Base-by-base conservation (phyloP, 2,888 invertebrate genomes). In the Ferrisia virgata region DNA sequence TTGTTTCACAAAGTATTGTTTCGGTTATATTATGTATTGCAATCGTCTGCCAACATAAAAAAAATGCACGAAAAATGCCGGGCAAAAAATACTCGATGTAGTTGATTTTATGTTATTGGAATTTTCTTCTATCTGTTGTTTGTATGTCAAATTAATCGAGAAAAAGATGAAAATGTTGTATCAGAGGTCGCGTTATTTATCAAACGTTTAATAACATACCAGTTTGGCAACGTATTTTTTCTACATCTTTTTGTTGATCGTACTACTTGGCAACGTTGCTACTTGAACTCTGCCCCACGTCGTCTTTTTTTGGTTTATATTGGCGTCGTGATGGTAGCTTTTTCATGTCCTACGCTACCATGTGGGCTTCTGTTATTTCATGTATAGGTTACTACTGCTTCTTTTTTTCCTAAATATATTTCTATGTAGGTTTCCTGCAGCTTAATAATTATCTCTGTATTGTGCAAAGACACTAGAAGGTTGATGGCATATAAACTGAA, bases 131-230 rank as follows among this genome's bases (percentile, higher is more conserved):
- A 33, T 72, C 33, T 31, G 18, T 69, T 31, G 72, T 72, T 72
- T 33, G 72, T 72, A 36, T 33, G 72, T 33, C 36, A 31, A 33
- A 72, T 72, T 72, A 72, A 72, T 72, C 33, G 36, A 33, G 33
- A 33, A 72, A 72, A 33, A 72, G 36, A 72, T 72, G n/a, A 72
- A 64, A 72, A 72, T 72, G 72, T 33, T 33, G 33, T 72, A 72
- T 72, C 72, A 33, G 72, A 72, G 72, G 72, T 72, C 72, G 72
- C 31, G 72, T 72, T 72, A 72, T 72, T 72, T 72, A 72, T 33
- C 72, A 72, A 72, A 72, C 72, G 72, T 72, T 72, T 72, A 72
- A 72, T 72, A 72, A 72, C 72, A 72, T 72, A 72, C 33, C 72
- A 33, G 72, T 72, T 72, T 72, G 72, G 72, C 72, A 72, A 72